These are phyloP conservation scores for Anguilla japonica DNA, from an alignment of 2,113 vertebrate species.

Conservation along the genomic window DNA sequence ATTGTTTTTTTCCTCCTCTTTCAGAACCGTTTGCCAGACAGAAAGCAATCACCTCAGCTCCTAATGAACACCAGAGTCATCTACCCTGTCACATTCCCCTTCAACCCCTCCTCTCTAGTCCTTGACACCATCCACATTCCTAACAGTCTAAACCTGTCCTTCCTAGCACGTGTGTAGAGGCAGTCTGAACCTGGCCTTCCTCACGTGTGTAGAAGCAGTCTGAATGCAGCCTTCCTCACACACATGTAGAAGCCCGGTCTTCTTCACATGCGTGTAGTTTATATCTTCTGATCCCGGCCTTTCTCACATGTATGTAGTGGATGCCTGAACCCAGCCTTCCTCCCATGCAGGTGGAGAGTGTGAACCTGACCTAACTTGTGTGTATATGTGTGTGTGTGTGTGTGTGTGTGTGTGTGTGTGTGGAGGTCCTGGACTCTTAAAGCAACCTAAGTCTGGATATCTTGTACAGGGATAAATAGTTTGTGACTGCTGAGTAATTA, in stretches of 20 bases:
- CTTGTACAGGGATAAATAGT: background rate
- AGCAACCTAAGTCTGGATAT: background rate
- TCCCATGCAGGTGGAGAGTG: background rate
- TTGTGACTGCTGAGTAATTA: background rate
- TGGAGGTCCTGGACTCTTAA: background rate
- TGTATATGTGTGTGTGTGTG: too few relatives aligned
- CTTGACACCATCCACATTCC: conserved; percentile 95
- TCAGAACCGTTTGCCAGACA: conserved; percentile 84
- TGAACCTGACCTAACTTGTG: background rate
- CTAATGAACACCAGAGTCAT: conserved; percentile 93
- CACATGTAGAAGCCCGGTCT: conserved; percentile 75
- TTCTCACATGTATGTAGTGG: background rate
- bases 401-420: background rate
- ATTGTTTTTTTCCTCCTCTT: conserved; percentile 3
- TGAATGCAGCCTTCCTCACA: conserved; percentile 70
- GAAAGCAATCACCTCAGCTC: conserved; percentile 84
- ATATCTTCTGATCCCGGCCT: background rate
- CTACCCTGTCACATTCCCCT: conserved; percentile 85
- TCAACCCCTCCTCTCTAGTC: conserved; percentile 86
- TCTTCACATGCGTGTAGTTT: conserved; percentile 16
- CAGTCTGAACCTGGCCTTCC: conserved; percentile 82
- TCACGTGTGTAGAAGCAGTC: background rate
- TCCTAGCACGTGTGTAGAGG: conserved; percentile 82
- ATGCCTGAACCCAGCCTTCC: background rate
- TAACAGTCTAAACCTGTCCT: conserved; percentile 83